Conservation (phyloP, 2,888 invertebrate species). For the Itoplectis maculator region DNA sequence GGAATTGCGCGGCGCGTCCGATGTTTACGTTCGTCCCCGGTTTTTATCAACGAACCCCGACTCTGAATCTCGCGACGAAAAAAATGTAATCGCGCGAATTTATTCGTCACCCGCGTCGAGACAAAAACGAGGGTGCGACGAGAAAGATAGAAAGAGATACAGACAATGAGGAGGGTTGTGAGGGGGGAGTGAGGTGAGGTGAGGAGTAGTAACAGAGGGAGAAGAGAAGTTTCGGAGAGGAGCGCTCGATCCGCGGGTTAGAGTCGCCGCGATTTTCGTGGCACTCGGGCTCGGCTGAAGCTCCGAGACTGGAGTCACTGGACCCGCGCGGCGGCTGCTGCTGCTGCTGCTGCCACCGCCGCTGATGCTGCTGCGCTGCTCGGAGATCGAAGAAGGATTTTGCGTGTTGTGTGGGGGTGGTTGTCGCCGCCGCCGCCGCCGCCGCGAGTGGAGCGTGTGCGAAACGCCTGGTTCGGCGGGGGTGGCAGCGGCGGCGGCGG, state of each 20-base stretch:
- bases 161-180: neutral
- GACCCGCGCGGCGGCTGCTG: conserved; percentile 48
- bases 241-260: neutral
- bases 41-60: no score
- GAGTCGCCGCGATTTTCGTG: conserved; percentile 6
- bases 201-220: neutral
- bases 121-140: neutral
- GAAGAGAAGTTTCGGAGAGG: no score
- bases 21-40: no score
- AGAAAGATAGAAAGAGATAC: neutral
- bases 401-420: conserved; percentile 38
- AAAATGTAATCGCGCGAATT: no score
- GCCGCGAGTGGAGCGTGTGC: conserved; percentile 1
- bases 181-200: conserved; percentile 6
- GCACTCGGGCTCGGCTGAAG: conserved; percentile 49
- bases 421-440: neutral
- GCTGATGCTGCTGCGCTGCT: conserved; percentile 26
- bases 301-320: conserved; percentile 64
- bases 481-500: conserved; percentile 45
- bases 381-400: conserved; percentile 62
- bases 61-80: no score
- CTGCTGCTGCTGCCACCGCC: no score
- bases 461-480: neutral
- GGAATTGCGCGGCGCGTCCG: no score
- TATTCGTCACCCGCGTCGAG: no score